Evolutionary conservation across 1,140 invertebrate genomes (phyloP), one percentile per base, ranked within the genome.

Genomic region (Callitettix versicolor): DNA sequence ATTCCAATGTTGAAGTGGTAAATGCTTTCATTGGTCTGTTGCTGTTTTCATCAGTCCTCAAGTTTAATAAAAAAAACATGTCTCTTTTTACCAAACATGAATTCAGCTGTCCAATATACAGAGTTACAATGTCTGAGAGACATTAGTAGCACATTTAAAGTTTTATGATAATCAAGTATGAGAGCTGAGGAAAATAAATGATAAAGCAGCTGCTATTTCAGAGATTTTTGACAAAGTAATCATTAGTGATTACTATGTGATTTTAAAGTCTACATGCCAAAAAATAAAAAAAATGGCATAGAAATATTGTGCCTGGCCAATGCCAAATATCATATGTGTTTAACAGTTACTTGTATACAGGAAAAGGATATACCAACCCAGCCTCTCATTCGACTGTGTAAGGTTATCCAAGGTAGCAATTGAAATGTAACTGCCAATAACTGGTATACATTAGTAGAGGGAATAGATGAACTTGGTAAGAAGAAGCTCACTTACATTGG

Each of bases 241-340:
- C 2, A 26, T 43, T 24, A 20, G 14, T 11, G 64, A 46, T 70
- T 69, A 18, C 56, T 63, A 22, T 71, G 68, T 51, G 20, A 21
- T 15, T 75, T 74, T 53, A 59, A 65, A 42, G 62, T 68, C 48
- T 73, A 73, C 60, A 71, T 76, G 20, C 68, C 74, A 76, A 65
- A 3, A 63, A 61, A 44, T 72, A 72, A 55, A 71, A 30, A 30
- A 4, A 30, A 69, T 60, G 70, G 65, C 6, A 57, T 60, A 12
- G 55, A 60, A 52, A 34, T 60, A 9, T 24, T 54, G 30, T 53
- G 20, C 21, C 33, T 55, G 18, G 47, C n/a, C 3, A 22, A 49
- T 18, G 15, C 47, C 15, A 49, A 49, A 49, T 18, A 14, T 38
- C 24, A 5, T 56, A 56, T 44, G 5, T 51, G n/a, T 43, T 17